These are phyloP conservation scores for Onchidella celtica DNA, from an alignment of 2,888 invertebrate species.

Conservation along the genomic window DNA sequence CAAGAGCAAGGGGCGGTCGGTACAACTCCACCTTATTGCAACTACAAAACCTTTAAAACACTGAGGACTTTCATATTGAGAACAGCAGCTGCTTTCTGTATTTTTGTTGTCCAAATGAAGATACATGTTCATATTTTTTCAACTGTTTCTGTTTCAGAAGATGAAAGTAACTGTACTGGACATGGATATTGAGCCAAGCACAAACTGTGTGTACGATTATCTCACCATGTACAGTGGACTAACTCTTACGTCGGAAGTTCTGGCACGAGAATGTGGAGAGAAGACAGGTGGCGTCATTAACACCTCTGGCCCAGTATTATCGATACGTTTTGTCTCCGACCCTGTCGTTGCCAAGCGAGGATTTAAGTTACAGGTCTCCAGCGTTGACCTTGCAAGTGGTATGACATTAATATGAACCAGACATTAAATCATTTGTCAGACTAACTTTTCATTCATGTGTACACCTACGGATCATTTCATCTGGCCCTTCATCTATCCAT, in stretches of 20 bases:
- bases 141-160: conserved; percentile 40
- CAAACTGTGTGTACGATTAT: conserved; percentile 42
- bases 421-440: too few relatives aligned
- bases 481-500: too few relatives aligned
- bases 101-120: too few relatives aligned
- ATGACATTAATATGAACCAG: too few relatives aligned
- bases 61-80: too few relatives aligned
- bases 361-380: conserved; percentile 22
- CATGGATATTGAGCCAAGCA: conserved; percentile 46
- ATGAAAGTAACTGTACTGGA: conserved; percentile 32
- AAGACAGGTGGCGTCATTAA: neutral
- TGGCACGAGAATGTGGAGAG: conserved; percentile 17
- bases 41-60: too few relatives aligned
- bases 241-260: neutral
- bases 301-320: conserved; percentile 7
- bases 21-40: too few relatives aligned
- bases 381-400: too few relatives aligned
- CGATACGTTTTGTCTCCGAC: conserved; percentile 5
- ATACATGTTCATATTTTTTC: neutral
- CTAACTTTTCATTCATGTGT: too few relatives aligned
- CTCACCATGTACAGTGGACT: conserved; percentile 28
- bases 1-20: too few relatives aligned
- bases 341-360: conserved; percentile 10
- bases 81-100: too few relatives aligned
- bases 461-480: too few relatives aligned